These are phyloP conservation scores for Bhutanitis thaidina DNA, from an alignment of 2,888 invertebrate species.

Conservation along the genomic window DNA sequence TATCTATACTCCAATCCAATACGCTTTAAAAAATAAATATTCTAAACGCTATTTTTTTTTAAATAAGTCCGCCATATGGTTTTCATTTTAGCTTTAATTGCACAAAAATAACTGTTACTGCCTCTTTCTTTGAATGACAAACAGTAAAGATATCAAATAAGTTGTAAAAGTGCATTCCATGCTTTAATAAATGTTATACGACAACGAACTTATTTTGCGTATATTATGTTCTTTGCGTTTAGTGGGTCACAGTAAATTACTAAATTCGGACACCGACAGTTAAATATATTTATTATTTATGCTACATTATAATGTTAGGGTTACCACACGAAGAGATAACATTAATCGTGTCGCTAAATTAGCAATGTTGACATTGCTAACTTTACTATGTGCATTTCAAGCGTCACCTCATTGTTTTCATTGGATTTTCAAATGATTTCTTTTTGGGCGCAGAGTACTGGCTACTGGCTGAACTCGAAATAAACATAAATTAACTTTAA, in stretches of 20 bases:
- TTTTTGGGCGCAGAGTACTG: no score
- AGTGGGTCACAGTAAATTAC: slow-evolving; percentile 18
- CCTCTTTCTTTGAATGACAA: slow-evolving; percentile 3
- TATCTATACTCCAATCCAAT: no score
- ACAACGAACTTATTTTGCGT: slow-evolving; percentile 9
- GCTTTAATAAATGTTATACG: slow-evolving; percentile 4
- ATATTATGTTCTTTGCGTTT: slow-evolving; percentile 7
- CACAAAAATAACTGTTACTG: slow-evolving; percentile 9
- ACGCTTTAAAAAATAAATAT: no score
- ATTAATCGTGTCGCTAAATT: no score
- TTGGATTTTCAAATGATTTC: no score
- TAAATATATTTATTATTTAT: slow-evolving; percentile 1
- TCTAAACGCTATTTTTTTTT: neutral
- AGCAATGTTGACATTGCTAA: no score
- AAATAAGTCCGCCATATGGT: neutral
- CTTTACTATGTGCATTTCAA: no score
- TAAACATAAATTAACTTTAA: no score
- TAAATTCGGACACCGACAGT: slow-evolving; percentile 15
- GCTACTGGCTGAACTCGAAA: no score
- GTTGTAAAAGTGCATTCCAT: slow-evolving; percentile 9
- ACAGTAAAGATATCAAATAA: slow-evolving; percentile 9
- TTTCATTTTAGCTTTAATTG: slow-evolving; percentile 1
- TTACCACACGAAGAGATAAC: neutral
- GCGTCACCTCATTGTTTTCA: no score
- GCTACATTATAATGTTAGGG: slow-evolving; percentile 6